These are phyloP conservation scores for Cetonia aurata DNA, from an alignment of 2,888 invertebrate genomes.

Conservation along the genomic window DNA sequence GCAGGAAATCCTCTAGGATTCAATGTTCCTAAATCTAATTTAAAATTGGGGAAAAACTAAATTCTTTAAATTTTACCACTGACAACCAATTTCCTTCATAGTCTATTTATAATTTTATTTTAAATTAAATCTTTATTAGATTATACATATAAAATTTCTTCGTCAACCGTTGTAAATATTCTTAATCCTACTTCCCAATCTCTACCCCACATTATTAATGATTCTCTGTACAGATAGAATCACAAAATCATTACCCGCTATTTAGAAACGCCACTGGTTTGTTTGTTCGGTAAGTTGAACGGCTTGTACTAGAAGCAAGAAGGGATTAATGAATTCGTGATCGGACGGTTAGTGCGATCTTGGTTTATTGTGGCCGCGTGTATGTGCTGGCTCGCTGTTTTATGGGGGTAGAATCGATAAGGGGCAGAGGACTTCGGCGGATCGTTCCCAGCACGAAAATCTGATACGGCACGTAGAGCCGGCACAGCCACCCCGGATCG, in stretches of 20 bases:
- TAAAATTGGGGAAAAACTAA: too few relatives aligned
- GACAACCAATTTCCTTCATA: too few relatives aligned
- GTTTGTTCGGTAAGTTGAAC: constrained; percentile 14
- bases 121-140: too few relatives aligned
- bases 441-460: constrained; percentile 62
- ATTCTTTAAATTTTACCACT: too few relatives aligned
- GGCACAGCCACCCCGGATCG: constrained; percentile 32
- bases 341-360: constrained; percentile 41
- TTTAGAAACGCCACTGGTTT: constrained; percentile 7
- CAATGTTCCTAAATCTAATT: too few relatives aligned
- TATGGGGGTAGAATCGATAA: constrained; percentile 61
- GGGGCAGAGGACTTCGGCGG: constrained; percentile 48
- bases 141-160: too few relatives aligned
- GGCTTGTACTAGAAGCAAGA: constrained; percentile 14
- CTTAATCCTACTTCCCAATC: too few relatives aligned
- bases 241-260: background rate
- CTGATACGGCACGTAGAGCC: constrained; percentile 54
- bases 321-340: constrained; percentile 43
- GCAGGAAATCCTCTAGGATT: too few relatives aligned
- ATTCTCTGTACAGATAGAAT: too few relatives aligned
- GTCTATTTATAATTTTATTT: too few relatives aligned
- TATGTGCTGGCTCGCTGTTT: constrained; percentile 43
- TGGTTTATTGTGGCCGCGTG: constrained; percentile 42
- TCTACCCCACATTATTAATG: too few relatives aligned
- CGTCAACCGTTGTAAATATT: too few relatives aligned